These are phyloP conservation scores for Austrofundulus limnaeus DNA, from an alignment of 2,113 vertebrate species.

Conservation along the genomic window DNA sequence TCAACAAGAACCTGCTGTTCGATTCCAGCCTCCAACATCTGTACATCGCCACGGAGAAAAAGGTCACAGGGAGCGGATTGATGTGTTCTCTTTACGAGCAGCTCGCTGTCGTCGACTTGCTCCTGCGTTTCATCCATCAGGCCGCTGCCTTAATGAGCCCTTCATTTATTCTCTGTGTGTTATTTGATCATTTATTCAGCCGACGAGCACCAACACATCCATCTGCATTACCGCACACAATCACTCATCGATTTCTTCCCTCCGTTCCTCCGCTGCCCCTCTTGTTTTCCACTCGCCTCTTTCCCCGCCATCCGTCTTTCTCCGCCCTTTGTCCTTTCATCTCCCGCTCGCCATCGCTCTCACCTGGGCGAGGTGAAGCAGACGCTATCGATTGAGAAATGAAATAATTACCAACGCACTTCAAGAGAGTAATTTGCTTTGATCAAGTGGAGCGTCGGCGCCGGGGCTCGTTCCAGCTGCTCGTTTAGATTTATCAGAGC, in stretches of 20 bases:
- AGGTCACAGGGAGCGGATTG: slow-evolving; percentile 75
- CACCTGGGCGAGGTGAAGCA: slow-evolving; percentile 24
- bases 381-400: slow-evolving; percentile 67
- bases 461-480: slow-evolving; percentile 44
- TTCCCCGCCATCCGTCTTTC: slow-evolving; percentile 44
- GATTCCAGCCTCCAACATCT: slow-evolving; percentile 79
- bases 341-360: slow-evolving; percentile 34
- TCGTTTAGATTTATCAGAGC: slow-evolving; percentile 54
- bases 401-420: slow-evolving; percentile 67
- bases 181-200: slow-evolving; percentile 61
- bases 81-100: not conserved
- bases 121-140: slow-evolving; percentile 31
- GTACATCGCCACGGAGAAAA: slow-evolving; percentile 89
- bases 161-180: slow-evolving; percentile 38
- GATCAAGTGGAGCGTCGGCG: slow-evolving; percentile 54
- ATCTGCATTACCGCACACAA: slow-evolving; percentile 51
- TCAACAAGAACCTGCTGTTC: slow-evolving; percentile 89
- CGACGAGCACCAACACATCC: slow-evolving; percentile 33
- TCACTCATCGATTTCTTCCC: slow-evolving; percentile 51
- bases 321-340: slow-evolving; percentile 58
- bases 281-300: slow-evolving; percentile 12
- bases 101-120: slow-evolving; percentile 6
- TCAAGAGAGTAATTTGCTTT: slow-evolving; percentile 60
- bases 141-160: slow-evolving; percentile 20
- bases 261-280: slow-evolving; percentile 11